Conservation (phyloP, 2,797 vertebrate genomes). For the Florisuga fusca region DNA sequence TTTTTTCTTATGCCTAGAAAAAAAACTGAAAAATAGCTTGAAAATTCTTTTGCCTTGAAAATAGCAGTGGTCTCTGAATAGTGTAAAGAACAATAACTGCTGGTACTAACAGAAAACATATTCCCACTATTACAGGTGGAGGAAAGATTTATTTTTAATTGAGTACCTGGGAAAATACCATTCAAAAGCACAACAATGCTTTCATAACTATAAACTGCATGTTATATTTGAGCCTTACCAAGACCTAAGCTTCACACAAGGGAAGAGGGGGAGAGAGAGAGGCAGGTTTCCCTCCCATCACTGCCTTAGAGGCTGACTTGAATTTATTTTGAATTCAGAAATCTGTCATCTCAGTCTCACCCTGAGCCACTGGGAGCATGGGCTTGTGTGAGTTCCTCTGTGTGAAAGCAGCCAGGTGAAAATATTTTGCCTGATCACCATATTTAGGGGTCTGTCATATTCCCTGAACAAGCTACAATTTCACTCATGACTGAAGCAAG, state of each 20-base stretch:
- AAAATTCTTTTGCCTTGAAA: background rate
- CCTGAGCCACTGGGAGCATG: constrained; percentile 27
- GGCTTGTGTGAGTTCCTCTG: constrained; percentile 1
- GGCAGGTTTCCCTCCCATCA: background rate
- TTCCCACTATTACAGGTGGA: background rate
- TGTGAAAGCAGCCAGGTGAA: constrained; percentile 41
- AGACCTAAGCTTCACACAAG: background rate
- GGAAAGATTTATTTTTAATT: background rate
- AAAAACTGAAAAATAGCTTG: too few relatives aligned
- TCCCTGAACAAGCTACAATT: constrained; percentile 64
- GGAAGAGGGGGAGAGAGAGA: background rate
- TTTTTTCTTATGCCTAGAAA: background rate
- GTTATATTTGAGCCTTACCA: background rate
- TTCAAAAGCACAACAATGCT: background rate
- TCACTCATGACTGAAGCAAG: constrained; percentile 58
- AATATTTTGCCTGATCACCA: constrained; percentile 60
- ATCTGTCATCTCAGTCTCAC: constrained; percentile 29
- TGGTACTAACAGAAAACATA: background rate
- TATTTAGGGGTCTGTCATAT: constrained; percentile 46
- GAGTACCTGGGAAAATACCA: background rate
- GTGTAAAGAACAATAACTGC: background rate
- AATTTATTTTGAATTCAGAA: constrained; percentile 40
- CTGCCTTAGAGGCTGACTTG: constrained; percentile 5
- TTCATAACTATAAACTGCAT: background rate
- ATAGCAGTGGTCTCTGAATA: background rate